Conservation (phyloP, 2,888 invertebrate species). For the Leucozona laternaria region DNA sequence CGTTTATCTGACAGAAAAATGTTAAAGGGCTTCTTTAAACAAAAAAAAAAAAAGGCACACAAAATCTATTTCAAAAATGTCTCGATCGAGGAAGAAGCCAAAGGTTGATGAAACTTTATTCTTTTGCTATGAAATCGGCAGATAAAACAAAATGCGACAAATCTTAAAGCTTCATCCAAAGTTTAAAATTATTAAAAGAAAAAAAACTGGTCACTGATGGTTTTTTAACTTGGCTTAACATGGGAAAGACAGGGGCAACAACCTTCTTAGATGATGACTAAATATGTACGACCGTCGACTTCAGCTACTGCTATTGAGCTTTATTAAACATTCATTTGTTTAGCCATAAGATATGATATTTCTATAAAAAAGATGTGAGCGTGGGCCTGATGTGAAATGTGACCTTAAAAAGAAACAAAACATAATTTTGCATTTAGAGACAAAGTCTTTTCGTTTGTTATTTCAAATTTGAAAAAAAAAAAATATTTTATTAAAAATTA, state of each 20-base stretch:
- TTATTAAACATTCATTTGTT: conserved; percentile 2
- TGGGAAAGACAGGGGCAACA: not conserved
- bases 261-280: conserved; percentile 14
- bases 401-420: not conserved
- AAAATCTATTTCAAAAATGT: conserved; percentile 13
- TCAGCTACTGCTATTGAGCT: not conserved
- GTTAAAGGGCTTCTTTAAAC: conserved; percentile 42
- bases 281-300: not conserved
- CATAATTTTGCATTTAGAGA: conserved; percentile 19
- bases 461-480: not conserved
- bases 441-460: not conserved
- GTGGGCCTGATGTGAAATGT: not conserved
- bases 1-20: conserved; percentile 28
- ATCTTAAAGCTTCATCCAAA: not conserved
- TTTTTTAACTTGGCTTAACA: not conserved
- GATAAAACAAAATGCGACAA: not conserved
- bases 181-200: not conserved
- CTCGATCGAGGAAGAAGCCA: conserved; percentile 4
- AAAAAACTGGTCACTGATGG: not conserved
- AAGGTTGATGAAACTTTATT: conserved; percentile 37
- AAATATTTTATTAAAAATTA: conserved; percentile 10
- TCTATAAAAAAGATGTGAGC: not conserved
- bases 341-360: not conserved
- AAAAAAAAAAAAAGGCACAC: not conserved
- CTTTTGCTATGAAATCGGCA: not conserved